Percentiles rank a stretch among this genome's conserved stretches.
phyloP scores from a whole-genome alignment of 2,113 vertebrate genomes.

The Variabilichromis moorii region DNA sequence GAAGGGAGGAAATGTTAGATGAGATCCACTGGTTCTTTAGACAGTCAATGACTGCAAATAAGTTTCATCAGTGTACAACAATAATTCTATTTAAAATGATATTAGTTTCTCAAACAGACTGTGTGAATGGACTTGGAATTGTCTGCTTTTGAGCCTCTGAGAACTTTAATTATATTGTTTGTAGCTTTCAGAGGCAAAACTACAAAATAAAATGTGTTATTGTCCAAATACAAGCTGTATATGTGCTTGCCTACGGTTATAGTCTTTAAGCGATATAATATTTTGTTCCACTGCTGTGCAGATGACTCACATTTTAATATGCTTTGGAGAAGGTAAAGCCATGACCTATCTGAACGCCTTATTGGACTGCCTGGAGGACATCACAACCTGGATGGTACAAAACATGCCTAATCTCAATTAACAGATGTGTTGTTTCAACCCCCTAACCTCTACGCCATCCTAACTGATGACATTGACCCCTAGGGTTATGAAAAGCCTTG shows the following conservation, averaged over 20 bases:
- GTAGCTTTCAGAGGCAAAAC: not conserved
- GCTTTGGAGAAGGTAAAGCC: not conserved
- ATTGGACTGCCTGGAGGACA: not conserved
- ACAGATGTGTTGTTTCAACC: not conserved
- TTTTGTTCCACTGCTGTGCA: not conserved
- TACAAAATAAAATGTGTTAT: not conserved
- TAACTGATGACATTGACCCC: not conserved
- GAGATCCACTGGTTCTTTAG: not conserved
- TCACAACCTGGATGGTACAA: not conserved
- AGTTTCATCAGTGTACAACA: not conserved
- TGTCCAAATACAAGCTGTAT: not conserved
- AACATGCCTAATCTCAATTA: not conserved
- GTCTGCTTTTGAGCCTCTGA: not conserved
- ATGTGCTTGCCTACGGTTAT: not conserved
- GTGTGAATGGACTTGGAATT: not conserved
- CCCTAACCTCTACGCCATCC: not conserved
- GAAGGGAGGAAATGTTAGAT: not conserved
- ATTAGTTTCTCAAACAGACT: not conserved
- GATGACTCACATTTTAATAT: not conserved
- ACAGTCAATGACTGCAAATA: not conserved
- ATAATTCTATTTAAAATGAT: not conserved
- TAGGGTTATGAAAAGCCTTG: not conserved
- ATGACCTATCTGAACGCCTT: not conserved
- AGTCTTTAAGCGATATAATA: not conserved
- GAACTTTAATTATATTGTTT: not conserved